A percentile compares a stretch with the other conserved stretches of the same genome.
phyloP scores from a whole-genome alignment of 2,888 invertebrate species.

The Sminthurides aquaticus region DNA sequence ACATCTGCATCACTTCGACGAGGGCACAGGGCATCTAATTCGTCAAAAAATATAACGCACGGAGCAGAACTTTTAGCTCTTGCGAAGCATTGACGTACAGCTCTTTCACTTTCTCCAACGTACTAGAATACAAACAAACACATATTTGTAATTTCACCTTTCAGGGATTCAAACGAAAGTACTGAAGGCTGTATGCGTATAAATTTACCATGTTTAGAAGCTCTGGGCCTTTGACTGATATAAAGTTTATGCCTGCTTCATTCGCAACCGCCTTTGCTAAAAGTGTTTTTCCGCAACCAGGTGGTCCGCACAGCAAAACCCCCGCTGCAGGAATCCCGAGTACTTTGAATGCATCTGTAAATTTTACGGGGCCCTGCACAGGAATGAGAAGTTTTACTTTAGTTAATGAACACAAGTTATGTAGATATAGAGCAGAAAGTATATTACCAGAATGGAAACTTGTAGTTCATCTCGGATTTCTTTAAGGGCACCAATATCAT shows the following conservation, averaged over 20 bases:
- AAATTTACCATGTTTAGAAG: slow-evolving; percentile 82
- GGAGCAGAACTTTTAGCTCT: slow-evolving; percentile 91
- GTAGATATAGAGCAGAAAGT: too few species aligned
- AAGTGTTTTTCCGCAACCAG: slow-evolving; percentile 92
- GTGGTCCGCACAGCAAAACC: slow-evolving; percentile 90
- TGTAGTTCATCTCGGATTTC: slow-evolving; percentile 83
- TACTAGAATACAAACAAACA: slow-evolving; percentile 55
- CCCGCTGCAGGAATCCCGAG: slow-evolving; percentile 82
- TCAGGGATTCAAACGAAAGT: neutral
- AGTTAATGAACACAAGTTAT: neutral
- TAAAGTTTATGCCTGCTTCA: slow-evolving; percentile 97
- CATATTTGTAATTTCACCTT: neutral
- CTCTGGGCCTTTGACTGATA: slow-evolving; percentile 98
- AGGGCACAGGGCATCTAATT: slow-evolving; percentile 92
- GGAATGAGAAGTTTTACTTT: slow-evolving; percentile 1
- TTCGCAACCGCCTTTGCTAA: slow-evolving; percentile 97
- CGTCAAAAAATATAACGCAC: slow-evolving; percentile 98
- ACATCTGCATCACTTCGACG: slow-evolving; percentile 69
- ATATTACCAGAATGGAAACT: slow-evolving; percentile 74
- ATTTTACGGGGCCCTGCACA: slow-evolving; percentile 74
- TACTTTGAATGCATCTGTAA: slow-evolving; percentile 68
- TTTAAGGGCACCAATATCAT: slow-evolving; percentile 85
- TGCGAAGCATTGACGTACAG: slow-evolving; percentile 86
- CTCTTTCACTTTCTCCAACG: slow-evolving; percentile 96
- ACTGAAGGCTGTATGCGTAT: neutral